Conservation (phyloP, 2,113 vertebrate species). For the Gallinago paraguaiae region DNA sequence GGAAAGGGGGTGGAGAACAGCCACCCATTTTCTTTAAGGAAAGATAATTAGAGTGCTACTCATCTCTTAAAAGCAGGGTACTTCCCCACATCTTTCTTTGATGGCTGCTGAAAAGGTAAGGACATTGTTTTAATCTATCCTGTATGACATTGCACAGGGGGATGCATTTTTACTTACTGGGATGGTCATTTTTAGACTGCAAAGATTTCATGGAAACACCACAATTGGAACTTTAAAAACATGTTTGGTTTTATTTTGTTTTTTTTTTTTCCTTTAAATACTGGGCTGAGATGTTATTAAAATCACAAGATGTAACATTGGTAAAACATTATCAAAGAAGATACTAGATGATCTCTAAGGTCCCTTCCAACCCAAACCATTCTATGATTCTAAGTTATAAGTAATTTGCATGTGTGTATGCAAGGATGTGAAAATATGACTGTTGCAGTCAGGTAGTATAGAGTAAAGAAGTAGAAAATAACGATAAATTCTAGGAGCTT, state of each 20-base stretch:
- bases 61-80: background rate
- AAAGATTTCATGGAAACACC: background rate
- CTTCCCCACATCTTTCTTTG: background rate
- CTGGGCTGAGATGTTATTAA: background rate
- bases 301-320: background rate
- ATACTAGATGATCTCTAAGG: too few relatives aligned
- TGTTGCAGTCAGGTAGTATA: background rate
- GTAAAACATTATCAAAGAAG: background rate
- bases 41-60: background rate
- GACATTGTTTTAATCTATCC: rapidly evolving
- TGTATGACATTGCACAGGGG: background rate
- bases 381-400: background rate
- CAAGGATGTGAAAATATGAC: background rate
- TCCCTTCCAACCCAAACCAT: too few relatives aligned
- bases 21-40: background rate
- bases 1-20: conserved; percentile 44
- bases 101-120: conserved; percentile 63
- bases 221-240: background rate
- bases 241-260: background rate
- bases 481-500: background rate
- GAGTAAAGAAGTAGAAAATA: background rate
- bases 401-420: background rate
- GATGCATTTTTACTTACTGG: background rate
- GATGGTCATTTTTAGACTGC: background rate
- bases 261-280: background rate